phyloP scores from a whole-genome alignment of 2,797 vertebrate species.

The Pteronotus mesoamericanus region DNA sequence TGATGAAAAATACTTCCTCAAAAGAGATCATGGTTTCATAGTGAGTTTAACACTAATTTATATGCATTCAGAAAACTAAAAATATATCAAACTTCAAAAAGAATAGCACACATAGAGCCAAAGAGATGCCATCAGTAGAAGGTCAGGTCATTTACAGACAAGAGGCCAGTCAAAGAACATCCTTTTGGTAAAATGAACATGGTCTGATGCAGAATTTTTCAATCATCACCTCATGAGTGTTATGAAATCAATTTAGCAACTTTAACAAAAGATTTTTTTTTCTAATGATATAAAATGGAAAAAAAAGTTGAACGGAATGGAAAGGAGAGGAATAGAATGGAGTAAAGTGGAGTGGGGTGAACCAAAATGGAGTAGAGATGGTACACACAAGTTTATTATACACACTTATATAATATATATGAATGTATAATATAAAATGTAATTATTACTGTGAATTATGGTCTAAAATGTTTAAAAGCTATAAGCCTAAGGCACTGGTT shows the following conservation, averaged over 20 bases:
- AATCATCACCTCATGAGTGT: not conserved
- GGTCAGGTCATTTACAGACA: not conserved
- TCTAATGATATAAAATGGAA: constrained; percentile 1
- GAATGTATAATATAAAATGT: not conserved
- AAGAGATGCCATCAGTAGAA: not conserved
- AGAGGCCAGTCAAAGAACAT: not conserved
- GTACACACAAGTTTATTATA: not conserved
- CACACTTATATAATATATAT: not conserved
- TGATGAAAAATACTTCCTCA: not conserved
- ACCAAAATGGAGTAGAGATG: not conserved
- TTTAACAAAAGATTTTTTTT: not conserved
- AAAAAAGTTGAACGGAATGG: not conserved
- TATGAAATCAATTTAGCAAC: not conserved
- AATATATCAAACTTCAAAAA: not conserved
- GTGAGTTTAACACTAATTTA: not conserved
- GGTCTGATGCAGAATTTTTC: not conserved
- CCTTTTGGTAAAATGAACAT: not conserved
- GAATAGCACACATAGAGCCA: not conserved
- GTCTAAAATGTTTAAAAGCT: not conserved
- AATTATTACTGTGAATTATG: not conserved
- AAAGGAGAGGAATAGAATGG: not conserved
- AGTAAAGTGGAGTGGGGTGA: not conserved
- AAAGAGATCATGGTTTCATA: not conserved
- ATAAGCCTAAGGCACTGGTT: not conserved
- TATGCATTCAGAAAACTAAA: not conserved